Conservation (phyloP, 53 echinoderm and acorn worm species). For the Apostichopus leukothele region DNA sequence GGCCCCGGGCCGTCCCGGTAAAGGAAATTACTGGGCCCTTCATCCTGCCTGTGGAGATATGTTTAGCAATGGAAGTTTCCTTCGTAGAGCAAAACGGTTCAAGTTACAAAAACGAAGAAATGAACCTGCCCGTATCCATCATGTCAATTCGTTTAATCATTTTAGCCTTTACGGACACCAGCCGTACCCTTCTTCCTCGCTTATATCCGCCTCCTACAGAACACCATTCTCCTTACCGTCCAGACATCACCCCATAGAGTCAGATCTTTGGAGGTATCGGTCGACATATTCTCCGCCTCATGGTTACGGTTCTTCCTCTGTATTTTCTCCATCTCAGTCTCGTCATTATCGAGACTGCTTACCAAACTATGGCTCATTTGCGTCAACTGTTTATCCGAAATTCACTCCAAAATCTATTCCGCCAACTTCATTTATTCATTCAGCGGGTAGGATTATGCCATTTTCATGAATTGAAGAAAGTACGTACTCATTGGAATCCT, state of each 20-base stretch:
- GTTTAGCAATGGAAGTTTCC: slow-evolving; percentile 90
- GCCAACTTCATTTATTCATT: neutral
- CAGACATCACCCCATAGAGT: neutral
- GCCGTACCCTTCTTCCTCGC: slow-evolving; percentile 17
- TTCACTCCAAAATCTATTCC: neutral
- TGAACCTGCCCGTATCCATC: slow-evolving; percentile 82
- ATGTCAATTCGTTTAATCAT: slow-evolving; percentile 79
- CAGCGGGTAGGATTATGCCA: neutral
- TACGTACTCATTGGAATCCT: no score
- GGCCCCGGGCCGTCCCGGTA: slow-evolving; percentile 84
- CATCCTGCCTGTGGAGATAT: slow-evolving; percentile 88
- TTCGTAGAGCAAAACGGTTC: slow-evolving; percentile 82
- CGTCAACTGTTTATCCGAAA: neutral
- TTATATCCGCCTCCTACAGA: neutral
- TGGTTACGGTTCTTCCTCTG: neutral
- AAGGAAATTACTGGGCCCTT: slow-evolving; percentile 90
- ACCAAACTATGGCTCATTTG: neutral
- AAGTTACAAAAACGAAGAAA: slow-evolving; percentile 66
- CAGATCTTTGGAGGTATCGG: slow-evolving; percentile 2
- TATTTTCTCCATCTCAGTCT: neutral
- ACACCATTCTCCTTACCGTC: neutral
- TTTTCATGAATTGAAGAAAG: neutral
- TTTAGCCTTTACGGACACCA: slow-evolving; percentile 65
- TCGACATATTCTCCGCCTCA: neutral
- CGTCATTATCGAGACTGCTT: neutral